Conservation (phyloP, 2,113 vertebrate genomes). For the Amphilophus citrinellus region DNA sequence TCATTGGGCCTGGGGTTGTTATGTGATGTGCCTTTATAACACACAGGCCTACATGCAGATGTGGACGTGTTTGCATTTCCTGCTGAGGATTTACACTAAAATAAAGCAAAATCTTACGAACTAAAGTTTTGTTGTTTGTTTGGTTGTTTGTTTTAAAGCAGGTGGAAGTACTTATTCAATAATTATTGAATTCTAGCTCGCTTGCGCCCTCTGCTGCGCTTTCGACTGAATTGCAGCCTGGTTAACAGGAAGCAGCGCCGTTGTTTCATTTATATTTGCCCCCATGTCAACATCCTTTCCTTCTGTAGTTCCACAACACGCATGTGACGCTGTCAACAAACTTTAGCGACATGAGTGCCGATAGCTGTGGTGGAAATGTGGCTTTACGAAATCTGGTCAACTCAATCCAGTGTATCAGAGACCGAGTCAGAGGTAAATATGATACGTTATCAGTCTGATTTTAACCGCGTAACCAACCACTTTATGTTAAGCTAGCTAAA, state of each 20-base stretch:
- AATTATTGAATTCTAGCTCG: neutral
- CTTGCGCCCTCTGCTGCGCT: neutral
- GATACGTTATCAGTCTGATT: neutral
- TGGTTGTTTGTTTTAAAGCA: neutral
- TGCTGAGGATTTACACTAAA: neutral
- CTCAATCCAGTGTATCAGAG: constrained; percentile 79
- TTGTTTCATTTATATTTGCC: constrained; percentile 27
- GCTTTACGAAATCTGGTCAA: constrained; percentile 79
- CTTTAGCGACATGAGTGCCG: constrained; percentile 44
- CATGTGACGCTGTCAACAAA: neutral
- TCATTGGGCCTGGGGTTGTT: neutral
- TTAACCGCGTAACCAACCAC: neutral
- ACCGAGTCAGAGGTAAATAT: constrained; percentile 83
- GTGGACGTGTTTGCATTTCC: too few species aligned
- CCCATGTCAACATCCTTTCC: neutral
- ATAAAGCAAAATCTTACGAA: neutral
- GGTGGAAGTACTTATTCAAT: neutral
- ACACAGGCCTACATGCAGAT: neutral
- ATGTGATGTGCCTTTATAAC: neutral
- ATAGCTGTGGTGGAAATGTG: constrained; percentile 54
- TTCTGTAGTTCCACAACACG: constrained; percentile 64
- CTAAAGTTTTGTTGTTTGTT: neutral
- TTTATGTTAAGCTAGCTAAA: neutral
- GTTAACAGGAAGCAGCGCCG: neutral
- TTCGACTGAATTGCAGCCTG: neutral